Conservation (phyloP, 2,113 vertebrate species). For the Neolamprologus variostigma region DNA sequence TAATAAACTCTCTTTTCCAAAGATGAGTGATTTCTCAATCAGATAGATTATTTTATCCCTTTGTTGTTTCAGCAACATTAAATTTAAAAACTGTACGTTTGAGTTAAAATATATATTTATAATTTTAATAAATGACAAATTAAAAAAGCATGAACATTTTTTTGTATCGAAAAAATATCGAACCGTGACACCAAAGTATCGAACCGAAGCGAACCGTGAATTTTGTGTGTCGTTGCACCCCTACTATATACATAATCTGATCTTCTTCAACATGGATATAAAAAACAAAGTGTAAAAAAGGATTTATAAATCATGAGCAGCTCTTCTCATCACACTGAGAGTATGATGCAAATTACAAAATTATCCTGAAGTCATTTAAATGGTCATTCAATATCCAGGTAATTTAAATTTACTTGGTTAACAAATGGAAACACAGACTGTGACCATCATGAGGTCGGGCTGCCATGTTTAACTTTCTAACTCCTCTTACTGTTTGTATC, state of each 20-base stretch:
- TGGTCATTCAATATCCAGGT: background rate
- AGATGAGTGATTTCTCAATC: no score
- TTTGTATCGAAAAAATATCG: no score
- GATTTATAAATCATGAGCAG: constrained; percentile 6
- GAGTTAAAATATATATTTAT: no score
- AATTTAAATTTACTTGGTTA: background rate
- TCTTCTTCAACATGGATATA: background rate
- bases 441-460: background rate
- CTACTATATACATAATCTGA: background rate
- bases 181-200: no score
- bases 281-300: background rate
- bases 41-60: no score
- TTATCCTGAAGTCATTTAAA: background rate
- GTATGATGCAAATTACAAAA: background rate
- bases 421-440: background rate
- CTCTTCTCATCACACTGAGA: background rate
- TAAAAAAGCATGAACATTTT: no score
- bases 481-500: background rate
- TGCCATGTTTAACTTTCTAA: background rate
- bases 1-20: no score
- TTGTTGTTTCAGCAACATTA: no score
- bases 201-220: no score
- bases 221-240: no score
- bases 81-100: no score
- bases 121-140: no score